Percentiles rank a stretch among this genome's conserved stretches.
phyloP scores from a whole-genome alignment of 2,888 invertebrate species.

The Papilio gigon region DNA sequence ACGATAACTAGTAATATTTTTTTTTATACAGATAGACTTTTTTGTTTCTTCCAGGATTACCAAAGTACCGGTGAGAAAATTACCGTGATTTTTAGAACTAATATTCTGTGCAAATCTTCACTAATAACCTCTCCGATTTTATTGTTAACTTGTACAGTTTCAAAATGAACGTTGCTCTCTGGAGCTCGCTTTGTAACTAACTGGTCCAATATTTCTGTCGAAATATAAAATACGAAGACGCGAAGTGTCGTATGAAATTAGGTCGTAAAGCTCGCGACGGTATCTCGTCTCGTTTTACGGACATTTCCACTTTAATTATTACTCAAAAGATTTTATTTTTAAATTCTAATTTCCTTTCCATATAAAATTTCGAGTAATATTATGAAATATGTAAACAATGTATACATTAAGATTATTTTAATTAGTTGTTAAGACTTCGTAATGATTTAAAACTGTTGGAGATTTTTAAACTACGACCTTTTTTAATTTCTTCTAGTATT shows the following conservation, averaged over 20 bases:
- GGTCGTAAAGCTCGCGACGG: conserved; percentile 26
- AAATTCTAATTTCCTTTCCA: conserved; percentile 5
- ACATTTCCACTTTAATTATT: conserved; percentile 16
- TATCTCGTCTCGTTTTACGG: conserved; percentile 14
- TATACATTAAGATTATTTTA: too few species aligned
- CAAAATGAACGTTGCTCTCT: not conserved
- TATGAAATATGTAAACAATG: not conserved
- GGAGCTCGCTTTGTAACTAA: not conserved
- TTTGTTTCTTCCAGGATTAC: too few species aligned
- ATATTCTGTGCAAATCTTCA: not conserved
- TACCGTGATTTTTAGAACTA: too few species aligned
- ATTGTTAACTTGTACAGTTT: not conserved
- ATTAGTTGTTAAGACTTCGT: too few species aligned
- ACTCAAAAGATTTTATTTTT: conserved; percentile 9
- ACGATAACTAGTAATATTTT: too few species aligned
- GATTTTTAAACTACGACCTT: too few species aligned
- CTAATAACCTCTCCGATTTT: not conserved
- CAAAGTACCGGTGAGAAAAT: too few species aligned
- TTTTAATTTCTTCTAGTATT: too few species aligned
- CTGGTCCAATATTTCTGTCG: conserved; percentile 6
- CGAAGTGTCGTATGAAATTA: conserved; percentile 23
- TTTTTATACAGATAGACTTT: too few species aligned
- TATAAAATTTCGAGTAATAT: not conserved
- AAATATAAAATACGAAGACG: conserved; percentile 29
- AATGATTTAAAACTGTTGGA: too few species aligned